Evolutionary conservation across 2,797 vertebrate species (phyloP).

Genomic region (Hydrocynus forskahlii): DNA sequence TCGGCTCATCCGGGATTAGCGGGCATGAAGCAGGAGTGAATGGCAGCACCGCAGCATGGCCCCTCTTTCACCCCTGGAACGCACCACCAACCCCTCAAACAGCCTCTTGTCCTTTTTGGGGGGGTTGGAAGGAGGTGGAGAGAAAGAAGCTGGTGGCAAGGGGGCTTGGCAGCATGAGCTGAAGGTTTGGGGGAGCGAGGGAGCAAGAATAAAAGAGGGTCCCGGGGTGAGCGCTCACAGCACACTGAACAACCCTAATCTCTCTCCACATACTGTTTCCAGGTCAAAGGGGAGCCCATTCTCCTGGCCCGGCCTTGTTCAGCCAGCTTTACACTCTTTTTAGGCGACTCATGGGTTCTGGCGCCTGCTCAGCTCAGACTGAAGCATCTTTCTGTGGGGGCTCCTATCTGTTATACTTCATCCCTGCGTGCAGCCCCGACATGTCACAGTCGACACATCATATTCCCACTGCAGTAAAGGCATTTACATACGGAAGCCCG

Average conservation of each 20-base stretch:
- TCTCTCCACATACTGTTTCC: conserved; percentile 79
- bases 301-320: conserved; percentile 55
- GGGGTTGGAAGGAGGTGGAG: conserved; percentile 14
- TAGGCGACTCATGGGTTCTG: conserved; percentile 46
- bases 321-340: conserved; percentile 49
- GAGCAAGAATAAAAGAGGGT: conserved; percentile 65
- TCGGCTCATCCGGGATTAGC: conserved; percentile 55
- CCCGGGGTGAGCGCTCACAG: conserved; percentile 80
- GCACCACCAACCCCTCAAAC: conserved; percentile 62
- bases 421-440: background rate
- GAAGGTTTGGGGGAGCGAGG: conserved; percentile 55
- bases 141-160: conserved; percentile 62
- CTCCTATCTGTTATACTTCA: conserved; percentile 38
- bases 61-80: conserved; percentile 80
- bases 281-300: conserved; percentile 78
- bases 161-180: conserved; percentile 60
- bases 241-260: conserved; percentile 84
- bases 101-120: conserved; percentile 60
- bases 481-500: too few relatives aligned
- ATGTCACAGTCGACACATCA: conserved; percentile 13
- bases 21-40: conserved; percentile 58
- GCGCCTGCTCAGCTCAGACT: conserved; percentile 42
- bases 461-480: conserved; percentile 30
- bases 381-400: conserved; percentile 48
- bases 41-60: conserved; percentile 72